A percentile compares a stretch with the other conserved stretches of the same genome.
Evolutionary conservation across 2,113 vertebrate species (phyloP).

Genomic region (Arenaria interpres): DNA sequence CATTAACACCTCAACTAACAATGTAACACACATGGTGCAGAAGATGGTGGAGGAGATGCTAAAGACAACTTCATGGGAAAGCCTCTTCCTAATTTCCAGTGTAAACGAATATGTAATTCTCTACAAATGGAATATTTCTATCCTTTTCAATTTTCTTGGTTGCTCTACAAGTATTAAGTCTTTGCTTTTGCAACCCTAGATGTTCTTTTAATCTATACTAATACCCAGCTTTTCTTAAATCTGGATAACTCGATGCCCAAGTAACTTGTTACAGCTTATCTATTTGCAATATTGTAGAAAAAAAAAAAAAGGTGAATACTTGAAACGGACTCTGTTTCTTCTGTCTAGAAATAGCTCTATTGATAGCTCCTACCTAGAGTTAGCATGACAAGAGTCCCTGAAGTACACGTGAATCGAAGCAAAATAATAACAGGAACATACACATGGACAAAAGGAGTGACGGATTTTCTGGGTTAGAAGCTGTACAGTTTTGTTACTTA

Average conservation of each 20-base stretch:
- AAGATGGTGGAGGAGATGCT: neutral
- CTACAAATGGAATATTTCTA: neutral
- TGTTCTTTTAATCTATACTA: neutral
- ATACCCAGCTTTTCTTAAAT: neutral
- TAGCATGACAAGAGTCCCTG: neutral
- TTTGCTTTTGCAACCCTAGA: neutral
- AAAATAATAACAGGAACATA: neutral
- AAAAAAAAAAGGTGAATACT: neutral
- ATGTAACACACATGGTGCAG: accelerated
- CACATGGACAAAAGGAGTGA: neutral
- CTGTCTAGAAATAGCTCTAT: neutral
- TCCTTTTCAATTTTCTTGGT: neutral
- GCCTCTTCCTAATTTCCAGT: neutral
- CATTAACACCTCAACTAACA: neutral
- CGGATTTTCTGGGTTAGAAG: neutral
- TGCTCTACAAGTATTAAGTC: neutral
- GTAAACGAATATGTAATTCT: neutral
- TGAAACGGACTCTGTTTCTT: neutral
- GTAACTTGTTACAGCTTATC: neutral
- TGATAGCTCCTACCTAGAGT: neutral
- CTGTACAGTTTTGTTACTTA: neutral
- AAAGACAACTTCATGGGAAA: neutral
- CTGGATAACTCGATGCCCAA: neutral
- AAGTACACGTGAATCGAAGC: neutral
- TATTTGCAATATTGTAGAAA: neutral